These are phyloP conservation scores for Eupsittula cactorum DNA, from an alignment of 2,113 vertebrate genomes.

Conservation along the genomic window DNA sequence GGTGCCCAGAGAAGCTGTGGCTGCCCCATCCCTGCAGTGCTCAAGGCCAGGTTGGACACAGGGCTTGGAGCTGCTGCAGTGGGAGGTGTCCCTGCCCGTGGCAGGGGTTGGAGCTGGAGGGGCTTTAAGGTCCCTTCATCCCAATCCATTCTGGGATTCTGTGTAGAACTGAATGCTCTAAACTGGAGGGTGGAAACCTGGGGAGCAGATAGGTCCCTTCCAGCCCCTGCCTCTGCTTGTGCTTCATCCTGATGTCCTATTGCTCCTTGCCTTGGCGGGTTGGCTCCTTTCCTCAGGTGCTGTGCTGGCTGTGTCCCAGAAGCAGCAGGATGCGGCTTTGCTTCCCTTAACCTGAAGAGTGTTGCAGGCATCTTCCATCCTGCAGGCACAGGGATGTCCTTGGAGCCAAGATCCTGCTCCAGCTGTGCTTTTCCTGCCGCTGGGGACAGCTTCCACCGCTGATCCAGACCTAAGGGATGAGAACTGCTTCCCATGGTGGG, in stretches of 20 bases:
- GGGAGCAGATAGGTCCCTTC: neutral
- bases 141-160: neutral
- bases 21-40: too few species aligned
- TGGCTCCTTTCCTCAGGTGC: neutral
- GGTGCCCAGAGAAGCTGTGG: too few species aligned
- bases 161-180: fast-evolving
- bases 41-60: too few species aligned
- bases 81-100: neutral
- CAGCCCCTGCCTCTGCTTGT: neutral
- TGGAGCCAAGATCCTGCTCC: neutral
- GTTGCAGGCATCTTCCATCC: neutral
- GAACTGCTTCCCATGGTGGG: fast-evolving
- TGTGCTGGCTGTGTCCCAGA: neutral
- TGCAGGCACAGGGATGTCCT: neutral
- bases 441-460: neutral
- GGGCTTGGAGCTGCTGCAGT: neutral
- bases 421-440: fast-evolving
- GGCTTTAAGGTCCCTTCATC: neutral
- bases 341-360: neutral
- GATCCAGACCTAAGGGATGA: neutral
- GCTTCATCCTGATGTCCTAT: neutral
- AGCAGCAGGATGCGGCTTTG: neutral
- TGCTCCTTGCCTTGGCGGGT: too few species aligned
- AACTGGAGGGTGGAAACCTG: neutral
- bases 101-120: neutral